Evolutionary conservation across 2,888 invertebrate species (phyloP), one percentile per base, ranked within the genome.

Genomic region (Callimorpha dominula): DNA sequence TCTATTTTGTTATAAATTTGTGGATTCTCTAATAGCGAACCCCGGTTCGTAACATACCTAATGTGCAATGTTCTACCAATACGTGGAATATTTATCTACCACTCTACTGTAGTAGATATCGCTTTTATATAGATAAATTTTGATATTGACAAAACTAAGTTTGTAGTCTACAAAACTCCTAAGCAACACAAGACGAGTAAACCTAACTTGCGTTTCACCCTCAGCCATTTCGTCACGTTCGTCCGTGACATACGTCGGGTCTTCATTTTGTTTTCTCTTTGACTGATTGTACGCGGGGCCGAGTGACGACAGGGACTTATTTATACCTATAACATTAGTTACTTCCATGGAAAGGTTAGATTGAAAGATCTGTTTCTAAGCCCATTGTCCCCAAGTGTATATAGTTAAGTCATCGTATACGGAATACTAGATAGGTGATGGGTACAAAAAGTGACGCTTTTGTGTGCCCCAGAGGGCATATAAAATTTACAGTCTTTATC

Each of bases 191-290:
- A 50, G 54, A 57, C 50, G 20, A 49, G 65, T 57, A 14, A 43
- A 12, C 57, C 15, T 65, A 20, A 50, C 43, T 42, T 14, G 15
- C 20, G 50, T 57, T 4, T 57, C 20, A 42, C 49, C 57, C 43
- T 57, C 8, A 71, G 77, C 72, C 68, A 70, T 66, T 73, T 82
- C 57, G 81, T 82, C 81, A 82, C 81, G 81, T 82, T 68, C 82
- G 79, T 74, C 63, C 81, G 80, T 82, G 81, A 82, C 76, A 65
- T 75, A 65, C 69, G 73, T 72, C 74, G 75, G 66, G 74, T 81
- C 79, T 80, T 76, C 80, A 79, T 82, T 71, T 52, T 40, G 66
- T 69, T 72, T 77, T 72, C 73, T 57, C 65, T 72, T 52, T 77
- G 70, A 76, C 65, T 76, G 73, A 71, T 75, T 75, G 65, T 77